A percentile compares a stretch with the other conserved stretches of the same genome.
Conservation (phyloP, 2,888 invertebrate species). For the Ochropacha duplaris region DNA sequence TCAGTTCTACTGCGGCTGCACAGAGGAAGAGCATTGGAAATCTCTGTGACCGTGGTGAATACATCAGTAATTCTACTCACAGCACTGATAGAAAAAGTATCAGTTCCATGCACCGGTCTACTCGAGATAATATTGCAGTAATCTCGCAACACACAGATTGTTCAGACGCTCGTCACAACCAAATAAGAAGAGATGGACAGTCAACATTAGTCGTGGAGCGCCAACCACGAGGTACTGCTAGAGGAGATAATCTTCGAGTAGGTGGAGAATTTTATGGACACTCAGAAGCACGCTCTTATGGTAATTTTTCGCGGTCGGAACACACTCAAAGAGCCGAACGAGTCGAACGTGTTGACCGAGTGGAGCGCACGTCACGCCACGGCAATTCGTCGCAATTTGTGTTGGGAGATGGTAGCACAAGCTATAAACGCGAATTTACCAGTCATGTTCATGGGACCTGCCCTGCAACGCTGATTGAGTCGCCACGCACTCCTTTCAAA, state of each 20-base stretch:
- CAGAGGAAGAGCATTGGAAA: constrained; percentile 92
- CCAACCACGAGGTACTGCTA: constrained; percentile 83
- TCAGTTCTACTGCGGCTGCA: constrained; percentile 88
- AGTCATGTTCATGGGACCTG: constrained; percentile 89
- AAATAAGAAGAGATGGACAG: constrained; percentile 77
- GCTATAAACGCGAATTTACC: constrained; percentile 90
- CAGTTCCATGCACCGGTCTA: constrained; percentile 90
- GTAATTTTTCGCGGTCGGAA: constrained; percentile 84
- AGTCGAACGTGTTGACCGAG: constrained; percentile 83
- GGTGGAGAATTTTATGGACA: constrained; percentile 89
- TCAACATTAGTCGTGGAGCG: constrained; percentile 82
- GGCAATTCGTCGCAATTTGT: constrained; percentile 90
- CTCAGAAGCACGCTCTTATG: constrained; percentile 87
- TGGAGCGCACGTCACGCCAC: constrained; percentile 83
- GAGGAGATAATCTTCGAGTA: constrained; percentile 87
- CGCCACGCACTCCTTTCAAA: constrained; percentile 89
- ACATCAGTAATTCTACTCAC: constrained; percentile 85
- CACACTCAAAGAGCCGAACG: constrained; percentile 69
- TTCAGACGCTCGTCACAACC: constrained; percentile 58
- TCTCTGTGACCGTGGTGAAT: constrained; percentile 88
- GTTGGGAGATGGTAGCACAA: constrained; percentile 86
- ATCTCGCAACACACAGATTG: constrained; percentile 79
- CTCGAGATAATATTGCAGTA: constrained; percentile 77
- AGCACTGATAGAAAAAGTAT: constrained; percentile 89
- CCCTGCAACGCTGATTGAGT: constrained; percentile 90